Conservation (phyloP, 2,113 vertebrate genomes). For the Anoura caudifer region DNA sequence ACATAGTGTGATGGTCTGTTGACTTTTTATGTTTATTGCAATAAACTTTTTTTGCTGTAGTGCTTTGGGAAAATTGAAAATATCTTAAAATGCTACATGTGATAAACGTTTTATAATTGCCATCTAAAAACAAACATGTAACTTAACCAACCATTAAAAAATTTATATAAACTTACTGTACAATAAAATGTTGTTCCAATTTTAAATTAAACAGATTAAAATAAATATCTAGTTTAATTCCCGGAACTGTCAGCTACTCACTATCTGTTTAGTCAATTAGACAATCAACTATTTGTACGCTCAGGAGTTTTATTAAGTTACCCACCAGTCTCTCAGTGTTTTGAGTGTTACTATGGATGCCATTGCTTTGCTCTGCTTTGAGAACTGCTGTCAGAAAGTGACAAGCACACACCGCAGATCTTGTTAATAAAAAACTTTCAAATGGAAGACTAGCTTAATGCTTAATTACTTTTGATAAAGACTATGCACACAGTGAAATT, state of each 20-base stretch:
- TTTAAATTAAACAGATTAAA: conserved; percentile 65
- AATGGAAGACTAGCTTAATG: background rate
- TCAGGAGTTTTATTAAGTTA: conserved; percentile 35
- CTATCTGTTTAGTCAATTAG: conserved; percentile 37
- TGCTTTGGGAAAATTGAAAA: conserved; percentile 55
- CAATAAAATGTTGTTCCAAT: conserved; percentile 61
- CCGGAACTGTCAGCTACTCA: conserved; percentile 54
- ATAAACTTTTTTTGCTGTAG: conserved; percentile 54
- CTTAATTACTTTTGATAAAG: conserved; percentile 35
- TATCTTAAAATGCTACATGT: conserved; percentile 56
- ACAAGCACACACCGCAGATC: background rate
- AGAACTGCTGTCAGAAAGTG: conserved; percentile 21
- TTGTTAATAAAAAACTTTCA: background rate
- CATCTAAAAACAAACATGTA: conserved; percentile 55
- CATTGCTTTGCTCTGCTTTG: background rate
- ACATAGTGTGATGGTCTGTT: conserved; percentile 73
- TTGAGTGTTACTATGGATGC: conserved; percentile 46
- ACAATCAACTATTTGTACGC: conserved; percentile 37
- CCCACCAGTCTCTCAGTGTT: background rate
- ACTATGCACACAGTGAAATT: background rate
- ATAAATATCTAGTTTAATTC: conserved; percentile 61
- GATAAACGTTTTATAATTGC: conserved; percentile 56
- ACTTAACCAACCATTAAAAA: conserved; percentile 60
- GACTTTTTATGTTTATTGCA: conserved; percentile 62
- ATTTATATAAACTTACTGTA: conserved; percentile 53